phyloP scores from a whole-genome alignment of 2,797 vertebrate genomes.

The Myotis pilosus region DNA sequence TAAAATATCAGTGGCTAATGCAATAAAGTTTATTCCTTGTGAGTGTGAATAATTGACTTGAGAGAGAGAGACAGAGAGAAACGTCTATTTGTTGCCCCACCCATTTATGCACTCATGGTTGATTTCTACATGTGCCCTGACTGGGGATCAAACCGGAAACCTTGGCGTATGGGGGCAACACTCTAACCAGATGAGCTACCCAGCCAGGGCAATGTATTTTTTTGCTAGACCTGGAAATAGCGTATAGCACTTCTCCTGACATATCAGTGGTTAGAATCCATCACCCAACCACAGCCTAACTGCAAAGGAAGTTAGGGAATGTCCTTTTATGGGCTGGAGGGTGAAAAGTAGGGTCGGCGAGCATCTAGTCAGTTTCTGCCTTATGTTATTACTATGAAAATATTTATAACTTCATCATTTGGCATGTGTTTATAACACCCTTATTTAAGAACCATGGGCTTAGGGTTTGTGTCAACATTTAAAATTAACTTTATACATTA shows the following conservation, averaged over 20 bases:
- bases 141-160: not conserved
- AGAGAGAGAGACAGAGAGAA: not conserved
- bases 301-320: not conserved
- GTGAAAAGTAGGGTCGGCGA: not conserved
- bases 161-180: not conserved
- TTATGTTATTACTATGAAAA: not conserved
- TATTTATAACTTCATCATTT: not conserved
- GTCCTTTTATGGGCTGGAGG: not conserved
- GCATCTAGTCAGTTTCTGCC: not conserved
- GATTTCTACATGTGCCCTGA: not conserved
- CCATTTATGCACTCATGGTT: not conserved
- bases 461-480: slow-evolving; percentile 17
- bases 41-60: not conserved
- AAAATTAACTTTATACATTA: not conserved
- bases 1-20: not conserved
- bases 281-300: not conserved
- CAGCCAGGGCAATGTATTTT: not conserved
- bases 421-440: not conserved
- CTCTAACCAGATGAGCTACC: not conserved
- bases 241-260: not conserved
- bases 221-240: not conserved
- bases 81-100: not conserved
- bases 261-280: not conserved
- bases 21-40: not conserved
- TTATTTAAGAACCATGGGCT: not conserved